phyloP scores from a whole-genome alignment of 2,888 invertebrate genomes.

The Elmis aenea region DNA sequence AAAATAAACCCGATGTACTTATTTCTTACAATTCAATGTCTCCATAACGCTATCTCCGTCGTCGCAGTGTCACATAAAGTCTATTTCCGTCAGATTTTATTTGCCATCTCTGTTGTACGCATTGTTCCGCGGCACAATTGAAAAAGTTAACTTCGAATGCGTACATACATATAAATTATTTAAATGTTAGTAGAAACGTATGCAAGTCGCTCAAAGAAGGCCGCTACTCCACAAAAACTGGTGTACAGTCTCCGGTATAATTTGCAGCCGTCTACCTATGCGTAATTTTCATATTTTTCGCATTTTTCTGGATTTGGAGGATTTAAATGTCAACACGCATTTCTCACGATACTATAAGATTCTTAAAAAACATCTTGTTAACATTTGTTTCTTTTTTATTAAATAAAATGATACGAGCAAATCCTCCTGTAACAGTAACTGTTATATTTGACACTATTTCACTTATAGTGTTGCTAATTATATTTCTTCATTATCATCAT shows the following conservation, averaged over 20 bases:
- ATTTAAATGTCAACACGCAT: constrained; percentile 1
- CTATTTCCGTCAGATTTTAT: constrained; percentile 36
- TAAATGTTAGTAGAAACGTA: constrained; percentile 48
- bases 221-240: constrained; percentile 45
- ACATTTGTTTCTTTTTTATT: too few species aligned
- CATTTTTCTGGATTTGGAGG: not conserved
- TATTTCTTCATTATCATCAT: too few species aligned
- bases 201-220: constrained; percentile 47
- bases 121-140: constrained; percentile 42
- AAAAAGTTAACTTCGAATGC: constrained; percentile 44
- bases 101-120: constrained; percentile 35
- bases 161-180: constrained; percentile 49
- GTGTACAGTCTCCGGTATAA: constrained; percentile 36
- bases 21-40: constrained; percentile 38
- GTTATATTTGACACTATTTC: too few species aligned
- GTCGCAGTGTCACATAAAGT: constrained; percentile 15
- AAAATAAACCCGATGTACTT: constrained; percentile 38
- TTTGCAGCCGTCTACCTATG: constrained; percentile 14
- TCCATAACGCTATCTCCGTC: constrained; percentile 25
- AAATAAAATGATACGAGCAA: too few species aligned
- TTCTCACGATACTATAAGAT: too few species aligned
- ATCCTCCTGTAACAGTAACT: too few species aligned
- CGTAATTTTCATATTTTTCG: constrained; percentile 18
- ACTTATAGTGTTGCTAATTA: too few species aligned
- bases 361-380: too few species aligned